Percentiles rank a stretch among this genome's conserved stretches.
Conservation (phyloP, 1,140 invertebrate genomes). For the Lepidotrigona ventralis region DNA sequence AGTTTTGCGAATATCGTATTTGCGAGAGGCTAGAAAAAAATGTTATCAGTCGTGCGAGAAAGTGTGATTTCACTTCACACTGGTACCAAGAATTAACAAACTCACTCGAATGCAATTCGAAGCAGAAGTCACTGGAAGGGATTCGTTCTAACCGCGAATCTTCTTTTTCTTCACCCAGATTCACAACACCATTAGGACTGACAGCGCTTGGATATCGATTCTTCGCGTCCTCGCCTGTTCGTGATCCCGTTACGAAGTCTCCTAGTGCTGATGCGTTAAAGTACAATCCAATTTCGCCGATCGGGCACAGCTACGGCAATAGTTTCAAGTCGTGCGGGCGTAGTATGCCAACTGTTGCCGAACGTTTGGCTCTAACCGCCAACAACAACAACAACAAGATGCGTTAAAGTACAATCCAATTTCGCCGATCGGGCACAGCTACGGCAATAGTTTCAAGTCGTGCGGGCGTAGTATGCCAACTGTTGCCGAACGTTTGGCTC, state of each 20-base stretch:
- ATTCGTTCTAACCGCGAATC: neutral
- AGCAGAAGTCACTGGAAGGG: neutral
- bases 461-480: constrained; percentile 66
- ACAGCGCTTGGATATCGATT: constrained; percentile 75
- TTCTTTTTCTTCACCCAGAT: constrained; percentile 63
- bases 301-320: constrained; percentile 65
- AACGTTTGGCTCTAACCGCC: constrained; percentile 64
- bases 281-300: constrained; percentile 72
- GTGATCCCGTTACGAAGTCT: constrained; percentile 60
- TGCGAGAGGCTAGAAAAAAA: too few species aligned
- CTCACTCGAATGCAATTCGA: neutral
- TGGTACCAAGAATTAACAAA: neutral
- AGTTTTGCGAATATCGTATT: too few species aligned
- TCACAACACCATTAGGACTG: constrained; percentile 71
- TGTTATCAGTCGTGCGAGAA: too few species aligned
- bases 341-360: constrained; percentile 65
- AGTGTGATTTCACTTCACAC: too few species aligned
- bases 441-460: constrained; percentile 68
- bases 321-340: constrained; percentile 71
- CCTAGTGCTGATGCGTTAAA: constrained; percentile 57
- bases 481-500: constrained; percentile 67
- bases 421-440: constrained; percentile 72
- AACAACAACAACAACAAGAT: constrained; percentile 40
- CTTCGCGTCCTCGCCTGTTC: constrained; percentile 72
- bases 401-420: constrained; percentile 67